Base-by-base conservation (phyloP, 2,113 vertebrate species). In the Pelobates fuscus region DNA sequence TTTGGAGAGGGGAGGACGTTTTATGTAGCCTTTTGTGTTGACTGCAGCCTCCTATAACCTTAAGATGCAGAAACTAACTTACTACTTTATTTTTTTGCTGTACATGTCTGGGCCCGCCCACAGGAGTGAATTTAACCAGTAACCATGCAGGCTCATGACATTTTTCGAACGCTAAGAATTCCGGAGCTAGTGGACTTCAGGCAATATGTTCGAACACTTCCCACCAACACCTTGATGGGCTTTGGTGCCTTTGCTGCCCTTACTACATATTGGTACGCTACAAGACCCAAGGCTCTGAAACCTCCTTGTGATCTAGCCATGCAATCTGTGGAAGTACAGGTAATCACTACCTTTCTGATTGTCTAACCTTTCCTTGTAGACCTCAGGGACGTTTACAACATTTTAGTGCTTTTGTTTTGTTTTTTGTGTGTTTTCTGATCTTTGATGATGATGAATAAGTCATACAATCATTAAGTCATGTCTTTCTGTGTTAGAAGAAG, bases 241-340 rank as follows among this genome's bases (percentile, higher is more conserved):
- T 90, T 98, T 8, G 97, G 97, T 0, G 97, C 95, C 1, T 94
- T 99, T 0, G 97, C 96, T 0, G 96, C 96, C 0, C 84, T 99
- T 75, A 96, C 95, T 0, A 97, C 96, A 7, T 98, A 98, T 87
- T 98, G 96, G 97, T 94, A 95, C 2, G 93, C 94, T 63, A 95
- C 94, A 0, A 88, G 96, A 58, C 95, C 96, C 0, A 94, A 89
- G 78, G 94, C 97, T 43, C 86, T 98, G 71, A 94, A 93, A 65
- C 94, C 95, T 0, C 94, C 94, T 20, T 98, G 95, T 30, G 94
- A 99, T 81, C 89, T 98, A 64, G 72, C 85, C 32, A 87, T 94
- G 91, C 97, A 99, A 81, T 99, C 97, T 0, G 80, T 95, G 82
- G 94, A 97, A 86, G 75, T 97, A 10, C 81, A 91, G 84, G 96